Evolutionary conservation across 2,888 invertebrate species (phyloP).

Genomic region (Rhamphomyia laevipes): DNA sequence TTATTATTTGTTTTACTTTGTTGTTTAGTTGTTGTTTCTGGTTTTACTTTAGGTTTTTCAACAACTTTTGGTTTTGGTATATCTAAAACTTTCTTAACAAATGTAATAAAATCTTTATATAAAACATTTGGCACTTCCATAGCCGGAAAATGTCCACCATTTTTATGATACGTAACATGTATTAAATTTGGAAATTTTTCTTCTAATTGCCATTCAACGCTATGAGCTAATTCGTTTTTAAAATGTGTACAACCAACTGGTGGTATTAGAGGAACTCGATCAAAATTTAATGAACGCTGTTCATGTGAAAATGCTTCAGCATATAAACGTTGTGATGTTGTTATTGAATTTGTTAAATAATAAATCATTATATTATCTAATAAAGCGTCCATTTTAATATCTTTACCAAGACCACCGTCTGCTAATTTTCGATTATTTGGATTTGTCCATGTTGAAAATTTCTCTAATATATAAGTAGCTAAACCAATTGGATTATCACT

Average conservation of each 20-base stretch:
- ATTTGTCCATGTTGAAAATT: constrained; percentile 67
- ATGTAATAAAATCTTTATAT: constrained; percentile 24
- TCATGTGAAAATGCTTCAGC: constrained; percentile 45
- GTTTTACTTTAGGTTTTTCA: not conserved
- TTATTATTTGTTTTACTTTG: no score
- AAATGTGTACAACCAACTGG: constrained; percentile 30
- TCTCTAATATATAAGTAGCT: constrained; percentile 73
- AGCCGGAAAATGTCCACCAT: constrained; percentile 34
- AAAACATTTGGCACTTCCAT: constrained; percentile 28
- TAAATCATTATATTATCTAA: constrained; percentile 76
- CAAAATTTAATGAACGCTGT: constrained; percentile 27
- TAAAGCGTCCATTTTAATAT: constrained; percentile 55
- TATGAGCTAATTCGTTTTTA: constrained; percentile 25
- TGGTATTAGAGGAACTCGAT: constrained; percentile 23
- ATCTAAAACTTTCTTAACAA: constrained; percentile 12
- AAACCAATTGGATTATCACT: constrained; percentile 67
- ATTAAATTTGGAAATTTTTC: constrained; percentile 28
- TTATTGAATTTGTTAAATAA: constrained; percentile 62
- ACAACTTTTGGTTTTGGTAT: not conserved
- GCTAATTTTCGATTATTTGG: constrained; percentile 35
- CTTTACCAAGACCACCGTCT: constrained; percentile 55
- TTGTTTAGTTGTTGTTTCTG: no score
- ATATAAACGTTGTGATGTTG: constrained; percentile 63
- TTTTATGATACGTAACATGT: constrained; percentile 22
- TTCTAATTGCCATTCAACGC: constrained; percentile 19